Conservation (phyloP, 2,113 vertebrate genomes). For the Microcebus jonahi region DNA sequence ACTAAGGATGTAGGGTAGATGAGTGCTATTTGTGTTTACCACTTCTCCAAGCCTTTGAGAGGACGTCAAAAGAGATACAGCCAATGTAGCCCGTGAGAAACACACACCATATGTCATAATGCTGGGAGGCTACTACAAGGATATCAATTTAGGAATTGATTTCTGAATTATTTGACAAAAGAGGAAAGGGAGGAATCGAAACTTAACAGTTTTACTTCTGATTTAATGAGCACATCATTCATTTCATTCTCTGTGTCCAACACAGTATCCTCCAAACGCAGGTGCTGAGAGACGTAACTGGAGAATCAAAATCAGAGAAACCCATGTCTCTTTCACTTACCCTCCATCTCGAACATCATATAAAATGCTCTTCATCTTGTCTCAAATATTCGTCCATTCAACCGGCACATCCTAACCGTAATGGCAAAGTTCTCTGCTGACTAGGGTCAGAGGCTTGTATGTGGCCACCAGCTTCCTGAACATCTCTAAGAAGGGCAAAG, state of each 20-base stretch:
- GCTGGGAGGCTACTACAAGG: not conserved
- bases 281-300: not conserved
- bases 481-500: not conserved
- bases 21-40: fast-evolving
- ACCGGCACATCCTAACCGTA: fast-evolving
- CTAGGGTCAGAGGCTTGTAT: fast-evolving
- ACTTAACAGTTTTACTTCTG: not conserved
- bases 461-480: not conserved
- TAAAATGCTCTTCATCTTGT: fast-evolving
- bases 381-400: not conserved
- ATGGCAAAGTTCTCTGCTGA: not conserved
- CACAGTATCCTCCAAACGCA: not conserved
- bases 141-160: not conserved
- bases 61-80: not conserved
- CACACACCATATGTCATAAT: fast-evolving
- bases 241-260: not conserved
- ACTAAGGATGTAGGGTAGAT: not conserved
- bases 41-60: not conserved
- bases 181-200: fast-evolving
- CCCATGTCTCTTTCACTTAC: fast-evolving
- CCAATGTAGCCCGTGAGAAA: not conserved
- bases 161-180: not conserved
- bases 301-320: not conserved
- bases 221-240: not conserved
- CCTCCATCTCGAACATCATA: fast-evolving